Conservation (phyloP, 2,113 vertebrate genomes). For the Phalacrocorax brasilianus region DNA sequence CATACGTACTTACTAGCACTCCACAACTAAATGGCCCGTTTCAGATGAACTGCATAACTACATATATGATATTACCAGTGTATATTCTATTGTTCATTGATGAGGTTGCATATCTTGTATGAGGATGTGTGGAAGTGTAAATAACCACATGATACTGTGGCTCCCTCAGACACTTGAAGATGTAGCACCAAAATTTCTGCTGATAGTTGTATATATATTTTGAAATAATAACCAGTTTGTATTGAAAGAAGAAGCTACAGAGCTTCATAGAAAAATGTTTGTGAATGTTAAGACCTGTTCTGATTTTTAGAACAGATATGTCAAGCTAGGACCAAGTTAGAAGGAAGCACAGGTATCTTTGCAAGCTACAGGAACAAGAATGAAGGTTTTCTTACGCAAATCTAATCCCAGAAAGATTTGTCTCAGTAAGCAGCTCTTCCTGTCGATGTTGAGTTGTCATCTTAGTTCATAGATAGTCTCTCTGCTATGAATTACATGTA, state of each 20-base stretch:
- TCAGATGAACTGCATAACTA: slow-evolving; percentile 53
- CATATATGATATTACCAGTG: slow-evolving; percentile 54
- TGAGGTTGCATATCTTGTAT: slow-evolving; percentile 66
- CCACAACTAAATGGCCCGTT: slow-evolving; percentile 59
- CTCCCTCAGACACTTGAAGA: slow-evolving; percentile 75
- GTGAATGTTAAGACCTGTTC: slow-evolving; percentile 17
- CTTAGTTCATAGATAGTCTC: background rate
- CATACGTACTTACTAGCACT: background rate
- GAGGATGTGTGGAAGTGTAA: slow-evolving; percentile 71
- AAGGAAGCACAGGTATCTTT: slow-evolving; percentile 43
- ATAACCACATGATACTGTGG: background rate
- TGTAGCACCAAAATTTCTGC: slow-evolving; percentile 70
- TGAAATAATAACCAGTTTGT: slow-evolving; percentile 51
- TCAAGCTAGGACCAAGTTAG: slow-evolving; percentile 32
- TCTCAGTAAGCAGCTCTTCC: background rate
- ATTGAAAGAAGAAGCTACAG: background rate
- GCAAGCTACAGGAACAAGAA: slow-evolving; percentile 1
- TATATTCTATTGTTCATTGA: slow-evolving; percentile 59
- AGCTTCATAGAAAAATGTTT: background rate
- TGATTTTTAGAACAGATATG: slow-evolving; percentile 61
- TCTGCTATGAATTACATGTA: background rate
- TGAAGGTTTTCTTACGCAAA: background rate
- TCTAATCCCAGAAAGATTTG: background rate
- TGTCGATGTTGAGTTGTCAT: background rate
- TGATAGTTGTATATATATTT: slow-evolving; percentile 63